A percentile compares a stretch with the other conserved stretches of the same genome.
phyloP scores from a whole-genome alignment of 1,140 invertebrate genomes.

The Arctopsyche grandis region DNA sequence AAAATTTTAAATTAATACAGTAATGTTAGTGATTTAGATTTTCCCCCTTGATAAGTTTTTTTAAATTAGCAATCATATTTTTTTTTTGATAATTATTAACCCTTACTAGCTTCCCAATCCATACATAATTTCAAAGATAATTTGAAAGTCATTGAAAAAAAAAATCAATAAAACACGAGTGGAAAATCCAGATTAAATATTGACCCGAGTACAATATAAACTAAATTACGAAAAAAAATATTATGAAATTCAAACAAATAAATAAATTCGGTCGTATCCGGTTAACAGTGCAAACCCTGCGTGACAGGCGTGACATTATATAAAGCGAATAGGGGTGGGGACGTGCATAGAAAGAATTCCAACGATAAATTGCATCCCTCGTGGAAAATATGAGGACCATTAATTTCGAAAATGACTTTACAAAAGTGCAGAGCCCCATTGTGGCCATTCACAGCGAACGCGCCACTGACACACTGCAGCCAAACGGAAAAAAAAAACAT shows the following conservation, averaged over 20 bases:
- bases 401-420: constrained; percentile 23
- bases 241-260: neutral
- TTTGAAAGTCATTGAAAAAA: no score
- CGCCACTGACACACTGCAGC: neutral
- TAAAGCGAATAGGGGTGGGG: neutral
- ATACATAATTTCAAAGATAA: no score
- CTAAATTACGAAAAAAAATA: no score
- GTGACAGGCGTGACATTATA: neutral
- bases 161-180: no score
- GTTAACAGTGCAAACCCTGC: neutral
- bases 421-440: constrained; percentile 21
- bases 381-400: constrained; percentile 24
- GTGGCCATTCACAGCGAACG: neutral
- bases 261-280: neutral
- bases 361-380: constrained; percentile 5
- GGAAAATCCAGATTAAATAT: no score
- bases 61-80: no score
- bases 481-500: neutral
- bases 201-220: no score
- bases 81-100: no score
- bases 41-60: no score
- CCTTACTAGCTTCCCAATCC: no score
- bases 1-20: no score
- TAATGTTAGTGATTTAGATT: no score
- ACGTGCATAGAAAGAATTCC: neutral